Evolutionary conservation across 2,797 vertebrate genomes (phyloP).

Genomic region (Salarias fasciatus): DNA sequence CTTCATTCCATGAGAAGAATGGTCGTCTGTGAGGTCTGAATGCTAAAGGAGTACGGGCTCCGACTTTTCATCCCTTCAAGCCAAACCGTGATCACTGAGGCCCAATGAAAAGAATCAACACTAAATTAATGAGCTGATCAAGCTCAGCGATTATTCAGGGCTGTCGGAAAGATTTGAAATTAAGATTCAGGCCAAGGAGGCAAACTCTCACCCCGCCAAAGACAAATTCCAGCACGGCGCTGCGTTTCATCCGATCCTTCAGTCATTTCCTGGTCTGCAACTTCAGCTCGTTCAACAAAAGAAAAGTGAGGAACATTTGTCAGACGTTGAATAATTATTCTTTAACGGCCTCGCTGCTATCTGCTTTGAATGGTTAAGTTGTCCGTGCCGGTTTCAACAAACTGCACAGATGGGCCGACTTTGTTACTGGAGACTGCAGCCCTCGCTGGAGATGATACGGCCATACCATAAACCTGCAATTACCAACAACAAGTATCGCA

Average conservation of each 20-base stretch:
- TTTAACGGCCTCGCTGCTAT: constrained; percentile 7
- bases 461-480: constrained; percentile 55
- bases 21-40: not conserved
- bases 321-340: constrained; percentile 29
- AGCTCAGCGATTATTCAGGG: constrained; percentile 15
- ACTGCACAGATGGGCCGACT: constrained; percentile 65
- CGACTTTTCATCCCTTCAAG: constrained; percentile 7
- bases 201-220: constrained; percentile 29
- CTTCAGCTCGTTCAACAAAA: constrained; percentile 9
- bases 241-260: constrained; percentile 19
- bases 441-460: constrained; percentile 34
- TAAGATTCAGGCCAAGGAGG: constrained; percentile 28
- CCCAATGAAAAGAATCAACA: constrained; percentile 1
- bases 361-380: constrained; percentile 21
- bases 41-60: not conserved
- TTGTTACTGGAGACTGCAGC: constrained; percentile 43
- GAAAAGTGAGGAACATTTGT: constrained; percentile 33
- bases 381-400: constrained; percentile 30
- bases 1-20: too few relatives aligned
- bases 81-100: constrained; percentile 1
- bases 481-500: constrained; percentile 33
- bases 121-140: constrained; percentile 12
- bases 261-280: constrained; percentile 6
- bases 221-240: constrained; percentile 22
- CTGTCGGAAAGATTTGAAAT: constrained; percentile 24